Conservation (phyloP, 2,888 invertebrate genomes). For the Drosophila atripex region DNA sequence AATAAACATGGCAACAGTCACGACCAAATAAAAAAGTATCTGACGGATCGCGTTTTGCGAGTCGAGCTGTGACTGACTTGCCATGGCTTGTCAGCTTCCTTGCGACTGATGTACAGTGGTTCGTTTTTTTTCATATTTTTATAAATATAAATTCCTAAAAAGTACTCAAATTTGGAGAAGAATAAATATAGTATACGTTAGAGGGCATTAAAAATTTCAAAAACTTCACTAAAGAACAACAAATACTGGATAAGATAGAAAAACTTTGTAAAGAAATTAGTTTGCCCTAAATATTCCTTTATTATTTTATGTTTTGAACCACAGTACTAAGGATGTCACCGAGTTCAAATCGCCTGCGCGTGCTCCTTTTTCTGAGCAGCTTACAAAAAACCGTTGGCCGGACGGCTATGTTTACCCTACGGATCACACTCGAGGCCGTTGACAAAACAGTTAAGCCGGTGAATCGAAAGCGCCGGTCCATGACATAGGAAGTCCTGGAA, state of each 20-base stretch:
- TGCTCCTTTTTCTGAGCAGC: slow-evolving; percentile 68
- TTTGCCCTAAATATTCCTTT: no score
- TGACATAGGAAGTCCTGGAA: slow-evolving; percentile 18
- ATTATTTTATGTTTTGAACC: not conserved
- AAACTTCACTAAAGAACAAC: no score
- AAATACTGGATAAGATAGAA: no score
- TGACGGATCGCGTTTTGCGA: slow-evolving; percentile 74
- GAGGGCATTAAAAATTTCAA: no score
- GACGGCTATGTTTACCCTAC: slow-evolving; percentile 67
- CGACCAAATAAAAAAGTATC: slow-evolving; percentile 40
- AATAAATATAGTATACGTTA: no score
- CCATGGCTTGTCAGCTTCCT: slow-evolving; percentile 82
- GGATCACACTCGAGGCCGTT: slow-evolving; percentile 76
- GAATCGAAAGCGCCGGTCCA: slow-evolving; percentile 41
- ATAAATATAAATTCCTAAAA: no score
- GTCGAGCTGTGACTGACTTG: slow-evolving; percentile 69
- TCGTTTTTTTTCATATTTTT: not conserved
- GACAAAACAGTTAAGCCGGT: slow-evolving; percentile 65
- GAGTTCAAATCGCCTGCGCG: slow-evolving; percentile 42
- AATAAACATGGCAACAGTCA: slow-evolving; percentile 81
- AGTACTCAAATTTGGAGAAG: no score
- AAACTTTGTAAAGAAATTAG: no score
- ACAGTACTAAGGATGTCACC: slow-evolving; percentile 43
- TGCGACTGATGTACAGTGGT: slow-evolving; percentile 12
- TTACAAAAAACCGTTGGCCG: slow-evolving; percentile 63